Evolutionary conservation across 2,113 vertebrate species (phyloP).

Genomic region (Ictidomys tridecemlineatus): DNA sequence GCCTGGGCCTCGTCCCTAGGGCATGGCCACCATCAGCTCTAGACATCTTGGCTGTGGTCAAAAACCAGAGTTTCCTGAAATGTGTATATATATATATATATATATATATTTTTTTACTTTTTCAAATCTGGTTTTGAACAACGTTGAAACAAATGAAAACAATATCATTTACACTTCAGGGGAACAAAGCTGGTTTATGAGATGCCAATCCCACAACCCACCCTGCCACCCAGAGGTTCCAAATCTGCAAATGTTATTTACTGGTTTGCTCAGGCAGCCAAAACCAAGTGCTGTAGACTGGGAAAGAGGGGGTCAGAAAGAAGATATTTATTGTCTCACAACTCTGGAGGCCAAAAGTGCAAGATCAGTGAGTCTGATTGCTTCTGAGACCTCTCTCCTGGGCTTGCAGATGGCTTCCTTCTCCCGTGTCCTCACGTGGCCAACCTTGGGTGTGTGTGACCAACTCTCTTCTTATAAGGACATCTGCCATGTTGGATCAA

Average conservation of each 20-base stretch:
- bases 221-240: not conserved
- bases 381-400: rapidly evolving
- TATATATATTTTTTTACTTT: no score
- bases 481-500: no score
- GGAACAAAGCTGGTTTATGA: no score
- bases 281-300: not conserved
- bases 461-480: no score
- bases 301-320: no score
- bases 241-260: rapidly evolving
- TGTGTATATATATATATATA: no score
- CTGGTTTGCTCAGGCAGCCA: not conserved
- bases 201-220: no score
- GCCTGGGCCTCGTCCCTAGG: no score
- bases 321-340: rapidly evolving
- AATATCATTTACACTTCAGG: no score
- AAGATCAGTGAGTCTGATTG: rapidly evolving
- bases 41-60: not conserved
- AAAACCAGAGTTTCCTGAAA: not conserved
- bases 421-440: not conserved
- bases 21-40: rapidly evolving
- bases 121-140: not conserved
- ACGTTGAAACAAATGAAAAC: no score
- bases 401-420: not conserved
- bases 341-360: not conserved
- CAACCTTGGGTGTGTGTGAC: no score